Percentiles rank a stretch among this genome's conserved stretches.
phyloP scores from a whole-genome alignment of 2,797 vertebrate genomes.

The Alauda arvensis region DNA sequence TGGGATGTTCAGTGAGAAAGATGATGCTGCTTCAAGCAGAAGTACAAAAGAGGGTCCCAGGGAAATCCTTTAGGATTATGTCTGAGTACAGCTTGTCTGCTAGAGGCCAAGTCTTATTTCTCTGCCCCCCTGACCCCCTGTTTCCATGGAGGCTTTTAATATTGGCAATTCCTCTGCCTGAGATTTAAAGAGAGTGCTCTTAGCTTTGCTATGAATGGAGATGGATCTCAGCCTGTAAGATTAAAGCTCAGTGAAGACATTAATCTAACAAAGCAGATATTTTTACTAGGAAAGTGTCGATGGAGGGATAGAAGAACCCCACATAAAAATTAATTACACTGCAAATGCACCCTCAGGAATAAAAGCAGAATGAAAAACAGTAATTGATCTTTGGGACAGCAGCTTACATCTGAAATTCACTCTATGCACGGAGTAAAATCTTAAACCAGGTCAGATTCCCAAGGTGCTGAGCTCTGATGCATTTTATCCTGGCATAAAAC shows the following conservation, averaged over 20 bases:
- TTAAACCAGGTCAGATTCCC: slow-evolving; percentile 34
- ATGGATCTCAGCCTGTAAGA: slow-evolving; percentile 9
- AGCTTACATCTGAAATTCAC: not conserved
- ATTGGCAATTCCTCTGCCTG: not conserved
- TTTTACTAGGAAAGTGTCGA: not conserved
- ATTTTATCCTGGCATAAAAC: not conserved
- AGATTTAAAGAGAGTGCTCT: not conserved
- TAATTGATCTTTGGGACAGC: slow-evolving; percentile 6
- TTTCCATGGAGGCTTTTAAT: slow-evolving; percentile 5
- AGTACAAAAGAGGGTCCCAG: not conserved
- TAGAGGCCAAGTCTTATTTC: not conserved
- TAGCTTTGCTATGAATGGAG: not conserved
- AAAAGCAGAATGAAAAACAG: slow-evolving; percentile 6
- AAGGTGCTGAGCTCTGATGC: not conserved
- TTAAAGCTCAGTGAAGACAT: slow-evolving; percentile 31
- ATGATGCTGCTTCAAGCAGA: not conserved
- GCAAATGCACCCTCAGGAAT: slow-evolving; percentile 38
- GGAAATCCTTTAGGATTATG: not conserved
- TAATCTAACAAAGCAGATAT: slow-evolving; percentile 6
- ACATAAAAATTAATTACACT: slow-evolving; percentile 56
- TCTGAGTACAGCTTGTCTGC: not conserved
- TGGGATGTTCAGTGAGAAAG: not conserved
- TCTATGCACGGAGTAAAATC: slow-evolving; percentile 2
- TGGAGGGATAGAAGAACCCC: not conserved
- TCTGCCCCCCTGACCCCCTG: not conserved